A percentile compares a stretch with the other conserved stretches of the same genome.
Conservation (phyloP, 1,140 invertebrate genomes). For the Orius insidiosus region DNA sequence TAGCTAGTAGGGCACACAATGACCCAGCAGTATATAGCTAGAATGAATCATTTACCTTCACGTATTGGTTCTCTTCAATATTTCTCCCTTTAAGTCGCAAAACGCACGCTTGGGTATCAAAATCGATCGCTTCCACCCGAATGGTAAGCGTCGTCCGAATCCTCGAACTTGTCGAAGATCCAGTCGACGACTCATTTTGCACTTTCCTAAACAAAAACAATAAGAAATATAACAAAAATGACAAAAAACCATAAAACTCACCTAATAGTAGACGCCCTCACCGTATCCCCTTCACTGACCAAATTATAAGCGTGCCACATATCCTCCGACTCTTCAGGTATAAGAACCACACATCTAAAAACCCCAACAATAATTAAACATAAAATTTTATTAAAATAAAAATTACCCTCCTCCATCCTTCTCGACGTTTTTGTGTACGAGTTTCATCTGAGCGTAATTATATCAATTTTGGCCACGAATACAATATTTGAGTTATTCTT, state of each 20-base stretch:
- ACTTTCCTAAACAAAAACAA: slow-evolving; percentile 37
- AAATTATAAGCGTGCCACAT: slow-evolving; percentile 99
- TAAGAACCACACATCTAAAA: slow-evolving; percentile 57
- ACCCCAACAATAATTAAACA: slow-evolving; percentile 5
- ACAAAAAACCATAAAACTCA: slow-evolving; percentile 37
- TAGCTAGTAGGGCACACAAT: no score
- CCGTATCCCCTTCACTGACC: slow-evolving; percentile 72
- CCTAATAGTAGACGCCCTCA: slow-evolving; percentile 87
- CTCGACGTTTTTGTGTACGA: slow-evolving; percentile 50
- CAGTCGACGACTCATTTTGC: slow-evolving; percentile 83
- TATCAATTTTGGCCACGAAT: no score
- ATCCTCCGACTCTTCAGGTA: slow-evolving; percentile 94
- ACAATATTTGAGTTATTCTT: not conserved
- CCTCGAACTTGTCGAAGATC: slow-evolving; percentile 78
- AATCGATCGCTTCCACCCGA: slow-evolving; percentile 85
- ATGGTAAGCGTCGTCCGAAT: slow-evolving; percentile 88
- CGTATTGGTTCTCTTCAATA: slow-evolving; percentile 94
- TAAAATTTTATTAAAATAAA: not conserved
- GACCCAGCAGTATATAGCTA: no score
- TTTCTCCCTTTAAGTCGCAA: slow-evolving; percentile 87
- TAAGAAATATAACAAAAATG: no score
- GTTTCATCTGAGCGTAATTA: slow-evolving; percentile 39
- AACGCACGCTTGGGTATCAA: slow-evolving; percentile 93
- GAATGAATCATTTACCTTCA: slow-evolving; percentile 54
- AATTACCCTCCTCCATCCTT: slow-evolving; percentile 57